phyloP scores from a whole-genome alignment of 2,797 vertebrate species.

The Enteromius trimaculatus region DNA sequence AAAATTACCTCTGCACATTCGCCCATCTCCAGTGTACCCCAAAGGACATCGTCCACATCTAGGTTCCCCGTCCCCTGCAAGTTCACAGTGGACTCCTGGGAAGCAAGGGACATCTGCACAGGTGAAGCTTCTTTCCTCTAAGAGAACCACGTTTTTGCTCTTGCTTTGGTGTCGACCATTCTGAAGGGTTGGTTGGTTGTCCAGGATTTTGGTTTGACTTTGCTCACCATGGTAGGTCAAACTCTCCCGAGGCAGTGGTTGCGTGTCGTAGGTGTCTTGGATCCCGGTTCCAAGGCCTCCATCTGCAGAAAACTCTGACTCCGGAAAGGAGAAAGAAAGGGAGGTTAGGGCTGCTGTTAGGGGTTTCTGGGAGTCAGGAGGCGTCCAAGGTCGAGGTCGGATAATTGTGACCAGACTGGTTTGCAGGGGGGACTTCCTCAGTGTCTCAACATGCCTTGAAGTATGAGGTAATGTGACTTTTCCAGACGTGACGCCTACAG shows the following conservation, averaged over 20 bases:
- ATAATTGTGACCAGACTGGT: background rate
- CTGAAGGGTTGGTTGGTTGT: background rate
- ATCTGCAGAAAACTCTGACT: constrained; percentile 62
- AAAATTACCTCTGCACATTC: constrained; percentile 75
- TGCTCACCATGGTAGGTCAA: constrained; percentile 34
- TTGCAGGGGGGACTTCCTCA: constrained; percentile 50
- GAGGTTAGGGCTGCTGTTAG: constrained; percentile 51
- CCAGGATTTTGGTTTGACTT: constrained; percentile 6
- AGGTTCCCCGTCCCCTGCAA: constrained; percentile 37
- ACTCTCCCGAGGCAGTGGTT: constrained; percentile 19
- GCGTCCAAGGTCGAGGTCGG: constrained; percentile 56
- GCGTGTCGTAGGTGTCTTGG: background rate
- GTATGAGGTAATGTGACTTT: constrained; percentile 30
- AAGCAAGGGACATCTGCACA: constrained; percentile 74
- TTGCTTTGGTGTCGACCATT: background rate
- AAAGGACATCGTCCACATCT: constrained; percentile 78
- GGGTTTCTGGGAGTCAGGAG: constrained; percentile 54
- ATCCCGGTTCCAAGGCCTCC: constrained; percentile 32
- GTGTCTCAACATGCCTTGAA: background rate
- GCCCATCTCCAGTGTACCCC: constrained; percentile 79
- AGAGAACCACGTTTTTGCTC: background rate
- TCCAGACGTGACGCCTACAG: background rate
- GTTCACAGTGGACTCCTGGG: constrained; percentile 71
- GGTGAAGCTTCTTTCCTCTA: fast-evolving
- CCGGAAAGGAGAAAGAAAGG: constrained; percentile 58